Percentiles rank a stretch among this genome's conserved stretches.
Evolutionary conservation across 2,797 vertebrate species (phyloP).

Genomic region (Otus scops): DNA sequence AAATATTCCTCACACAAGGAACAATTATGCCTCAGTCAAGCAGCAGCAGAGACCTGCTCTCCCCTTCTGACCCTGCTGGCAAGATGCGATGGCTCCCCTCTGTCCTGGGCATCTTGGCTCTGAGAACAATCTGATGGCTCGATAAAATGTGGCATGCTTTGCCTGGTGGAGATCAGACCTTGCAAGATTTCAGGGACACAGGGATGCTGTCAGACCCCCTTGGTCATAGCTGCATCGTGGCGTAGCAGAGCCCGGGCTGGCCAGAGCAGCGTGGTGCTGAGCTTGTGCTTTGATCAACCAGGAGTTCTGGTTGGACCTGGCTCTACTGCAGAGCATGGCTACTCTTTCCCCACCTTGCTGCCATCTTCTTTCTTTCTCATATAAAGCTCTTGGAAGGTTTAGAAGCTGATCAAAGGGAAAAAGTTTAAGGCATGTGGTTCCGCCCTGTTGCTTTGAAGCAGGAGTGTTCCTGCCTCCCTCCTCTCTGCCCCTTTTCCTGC

Average conservation of each 20-base stretch:
- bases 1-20: neutral
- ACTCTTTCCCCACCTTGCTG: neutral
- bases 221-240: rapidly evolving
- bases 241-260: neutral
- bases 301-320: neutral
- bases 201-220: neutral
- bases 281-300: no score
- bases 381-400: neutral
- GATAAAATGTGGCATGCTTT: rapidly evolving
- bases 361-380: neutral
- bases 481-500: neutral
- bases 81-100: neutral
- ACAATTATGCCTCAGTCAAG: neutral
- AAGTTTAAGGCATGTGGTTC: neutral
- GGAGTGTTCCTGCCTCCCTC: neutral
- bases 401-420: neutral
- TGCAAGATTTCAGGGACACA: neutral
- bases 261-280: neutral
- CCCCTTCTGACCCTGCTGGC: neutral
- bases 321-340: rapidly evolving
- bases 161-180: neutral
- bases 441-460: neutral
- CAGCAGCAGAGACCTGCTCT: neutral
- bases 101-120: rapidly evolving
- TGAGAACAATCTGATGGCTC: neutral